A percentile compares a stretch with the other conserved stretches of the same genome.
Evolutionary conservation across 2,888 invertebrate genomes (phyloP).

Genomic region (Tipula unca): DNA sequence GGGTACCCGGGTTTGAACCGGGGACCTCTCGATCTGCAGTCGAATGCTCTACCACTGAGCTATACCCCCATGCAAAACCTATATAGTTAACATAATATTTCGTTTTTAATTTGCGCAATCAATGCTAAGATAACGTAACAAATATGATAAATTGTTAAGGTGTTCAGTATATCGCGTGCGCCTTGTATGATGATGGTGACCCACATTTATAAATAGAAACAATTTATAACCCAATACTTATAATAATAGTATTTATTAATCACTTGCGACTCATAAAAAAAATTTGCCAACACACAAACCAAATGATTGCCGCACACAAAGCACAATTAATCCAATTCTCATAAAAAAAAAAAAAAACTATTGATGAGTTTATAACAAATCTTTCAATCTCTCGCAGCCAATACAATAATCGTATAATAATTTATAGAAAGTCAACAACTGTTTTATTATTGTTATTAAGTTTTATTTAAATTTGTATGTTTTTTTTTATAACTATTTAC

Average conservation of each 20-base stretch:
- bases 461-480: background rate
- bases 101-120: no score
- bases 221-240: no score
- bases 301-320: background rate
- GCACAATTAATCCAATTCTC: background rate
- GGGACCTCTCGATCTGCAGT: slow-evolving; percentile 51
- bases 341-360: background rate
- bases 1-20: slow-evolving; percentile 43
- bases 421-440: background rate
- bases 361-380: background rate
- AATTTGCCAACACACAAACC: background rate
- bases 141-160: no score
- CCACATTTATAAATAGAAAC: no score
- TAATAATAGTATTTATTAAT: no score
- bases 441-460: background rate
- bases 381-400: background rate
- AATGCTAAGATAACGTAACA: no score
- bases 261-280: no score
- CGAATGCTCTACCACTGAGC: slow-evolving; percentile 47
- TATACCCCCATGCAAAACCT: no score
- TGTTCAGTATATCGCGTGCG: no score
- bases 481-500: background rate
- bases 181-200: no score
- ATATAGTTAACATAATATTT: no score
- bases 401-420: background rate